Base-by-base conservation (phyloP, 2,113 vertebrate genomes). In the Leiothrix lutea region DNA sequence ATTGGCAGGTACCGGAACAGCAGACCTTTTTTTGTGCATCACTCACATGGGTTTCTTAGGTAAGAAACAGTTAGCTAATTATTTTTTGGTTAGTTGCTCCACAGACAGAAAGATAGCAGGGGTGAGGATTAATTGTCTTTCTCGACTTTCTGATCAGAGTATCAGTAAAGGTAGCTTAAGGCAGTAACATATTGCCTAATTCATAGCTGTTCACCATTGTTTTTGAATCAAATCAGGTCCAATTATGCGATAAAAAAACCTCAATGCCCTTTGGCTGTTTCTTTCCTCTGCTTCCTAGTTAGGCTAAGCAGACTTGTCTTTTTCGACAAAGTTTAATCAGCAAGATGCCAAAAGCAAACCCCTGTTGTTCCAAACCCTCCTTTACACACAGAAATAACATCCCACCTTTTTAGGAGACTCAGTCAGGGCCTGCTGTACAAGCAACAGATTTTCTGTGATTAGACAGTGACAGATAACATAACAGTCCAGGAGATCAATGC, bases 401-500 rank as follows among this genome's bases (percentile, higher is more conserved):
- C 60, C 31, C 69, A 4, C 54, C 33, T 53, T 60, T 84, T 29
- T 66, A 92, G 56, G 9, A 72, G n/a, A 71, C 40, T 47, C 18
- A 79, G 44, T 84, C 1, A 0, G 15, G 44, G 36, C 87, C 74
- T 90, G 65, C 57, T 80, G 29, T 87, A 90, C 67, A 33, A 87
- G 26, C 71, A 67, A 38, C 66, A 70, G 64, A 66, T 91, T 86
- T 94, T 80, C 38, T 81, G 48, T 75, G 67, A 91, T 92, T 74
- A 95, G 80, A 84, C 57, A 88, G 51, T 77, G 58, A 91, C 77
- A 94, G 95, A 95, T 95, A 95, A 79, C 53, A 31, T 91, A 65
- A 61, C 69, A 93, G 45, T 80, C 47, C 33, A 12, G 61, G n/a
- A 92, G 40, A 93, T 80, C 90, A 86, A 91, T 66, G 80, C 45